These are phyloP conservation scores for Sitobion miscanthi DNA, from an alignment of 1,140 invertebrate genomes.

Conservation along the genomic window DNA sequence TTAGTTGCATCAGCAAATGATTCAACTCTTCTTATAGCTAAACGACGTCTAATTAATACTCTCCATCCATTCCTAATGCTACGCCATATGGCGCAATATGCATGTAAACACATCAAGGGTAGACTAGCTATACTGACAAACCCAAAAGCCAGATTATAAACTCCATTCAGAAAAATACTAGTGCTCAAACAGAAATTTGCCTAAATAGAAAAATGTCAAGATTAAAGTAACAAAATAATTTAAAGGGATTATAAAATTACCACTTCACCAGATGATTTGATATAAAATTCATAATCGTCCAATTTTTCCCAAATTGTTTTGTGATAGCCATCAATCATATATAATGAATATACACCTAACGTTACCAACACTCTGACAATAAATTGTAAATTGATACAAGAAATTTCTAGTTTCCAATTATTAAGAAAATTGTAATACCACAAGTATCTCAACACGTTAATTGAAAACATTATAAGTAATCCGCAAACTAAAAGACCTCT, in stretches of 20 bases:
- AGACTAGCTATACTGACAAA: slow-evolving; percentile 85
- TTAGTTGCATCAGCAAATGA: slow-evolving; percentile 81
- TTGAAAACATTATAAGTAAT: slow-evolving; percentile 82
- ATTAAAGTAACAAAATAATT: background rate
- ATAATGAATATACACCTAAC: slow-evolving; percentile 85
- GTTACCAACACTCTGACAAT: slow-evolving; percentile 78
- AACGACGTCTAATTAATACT: slow-evolving; percentile 88
- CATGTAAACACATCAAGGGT: slow-evolving; percentile 94
- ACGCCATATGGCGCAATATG: slow-evolving; percentile 95
- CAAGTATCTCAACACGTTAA: slow-evolving; percentile 76
- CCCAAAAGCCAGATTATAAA: slow-evolving; percentile 90
- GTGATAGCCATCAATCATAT: slow-evolving; percentile 83
- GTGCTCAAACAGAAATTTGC: slow-evolving; percentile 93
- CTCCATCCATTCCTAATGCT: slow-evolving; percentile 75
- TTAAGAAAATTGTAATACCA: slow-evolving; percentile 84
- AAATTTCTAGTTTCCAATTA: slow-evolving; percentile 89
- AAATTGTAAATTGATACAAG: slow-evolving; percentile 86
- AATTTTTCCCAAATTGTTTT: slow-evolving; percentile 90
- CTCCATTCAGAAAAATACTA: slow-evolving; percentile 91
- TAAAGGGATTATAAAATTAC: slow-evolving; percentile 62
- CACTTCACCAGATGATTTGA: slow-evolving; percentile 85
- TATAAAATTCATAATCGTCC: slow-evolving; percentile 94
- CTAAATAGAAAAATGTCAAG: slow-evolving; percentile 56
- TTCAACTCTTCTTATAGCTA: slow-evolving; percentile 92
- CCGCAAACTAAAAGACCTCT: slow-evolving; percentile 82